Base-by-base conservation (phyloP, 2,888 invertebrate genomes). In the Synanthedon andrenaeformis region DNA sequence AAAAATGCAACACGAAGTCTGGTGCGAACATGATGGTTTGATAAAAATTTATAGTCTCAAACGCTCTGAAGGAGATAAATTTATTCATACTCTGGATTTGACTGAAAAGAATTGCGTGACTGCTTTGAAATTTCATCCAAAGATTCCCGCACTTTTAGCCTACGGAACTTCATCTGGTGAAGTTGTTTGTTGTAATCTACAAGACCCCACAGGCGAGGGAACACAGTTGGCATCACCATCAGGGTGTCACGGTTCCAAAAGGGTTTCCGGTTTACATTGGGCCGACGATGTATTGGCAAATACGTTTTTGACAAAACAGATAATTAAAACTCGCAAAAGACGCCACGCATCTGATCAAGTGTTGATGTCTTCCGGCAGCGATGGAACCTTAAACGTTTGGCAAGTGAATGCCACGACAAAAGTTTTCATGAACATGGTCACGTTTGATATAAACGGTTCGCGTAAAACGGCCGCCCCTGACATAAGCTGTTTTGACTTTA, bases 31-130 rank as follows among this genome's bases (percentile, higher is more conserved):
- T 45, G 72, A 76, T 2, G 86, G 86, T 0, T 41, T 80, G 5
- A 76, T 86, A 10, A 67, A 77, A 4, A 65, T 86, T 4, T 86
- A 72, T 52, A 80, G 76, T 0, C 54, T 72, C 0, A 82, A 79
- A 57, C 64, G 74, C 2, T 82, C 69, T 70, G 89, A 81, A 89
- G 90, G 70, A 89, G 90, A 79, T 41, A 70, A 69, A 2, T 69
- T 84, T 3, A 69, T 74, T 0, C 74, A 76, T 42, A 57, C 63
- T 1, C 54, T 78, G 3, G 83, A 85, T 51, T 66, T 86, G 1
- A 65, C 72, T 0, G 82, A 85, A 52, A 82, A 82, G 55, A 79
- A 74, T 35, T 87, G 86, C 51, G 70, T 87, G 0, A 71, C 79
- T 0, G 77, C 69, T 0, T 55, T 87, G 0, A 70, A 72, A 42